Percentiles rank a stretch among this genome's conserved stretches.
phyloP scores from a whole-genome alignment of 1,140 invertebrate genomes.

The Drosophila mayri region DNA sequence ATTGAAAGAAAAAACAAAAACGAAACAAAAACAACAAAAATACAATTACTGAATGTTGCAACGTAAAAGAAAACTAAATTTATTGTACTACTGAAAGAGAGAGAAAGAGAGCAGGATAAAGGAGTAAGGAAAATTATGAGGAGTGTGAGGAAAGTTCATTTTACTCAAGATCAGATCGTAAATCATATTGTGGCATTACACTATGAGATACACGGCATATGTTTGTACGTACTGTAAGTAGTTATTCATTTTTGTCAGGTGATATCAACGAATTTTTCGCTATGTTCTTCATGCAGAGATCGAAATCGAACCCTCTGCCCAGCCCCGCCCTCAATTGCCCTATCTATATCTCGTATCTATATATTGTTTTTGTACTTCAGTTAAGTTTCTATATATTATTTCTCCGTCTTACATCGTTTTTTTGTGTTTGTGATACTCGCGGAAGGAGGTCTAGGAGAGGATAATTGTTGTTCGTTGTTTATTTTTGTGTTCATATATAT shows the following conservation, averaged over 20 bases:
- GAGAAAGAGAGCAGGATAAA: slow-evolving; percentile 20
- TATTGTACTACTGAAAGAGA: slow-evolving; percentile 39
- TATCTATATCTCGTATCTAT: slow-evolving; percentile 31
- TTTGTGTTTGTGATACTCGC: slow-evolving; percentile 72
- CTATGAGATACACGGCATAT: slow-evolving; percentile 45
- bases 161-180: slow-evolving; percentile 39
- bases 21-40: slow-evolving; percentile 39
- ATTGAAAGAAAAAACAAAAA: slow-evolving; percentile 76
- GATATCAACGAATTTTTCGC: slow-evolving; percentile 82
- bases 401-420: slow-evolving; percentile 35
- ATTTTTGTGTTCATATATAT: slow-evolving; percentile 59
- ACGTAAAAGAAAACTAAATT: slow-evolving; percentile 51
- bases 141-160: slow-evolving; percentile 38
- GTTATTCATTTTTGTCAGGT: slow-evolving; percentile 76
- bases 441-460: slow-evolving; percentile 1
- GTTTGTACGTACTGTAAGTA: slow-evolving; percentile 64
- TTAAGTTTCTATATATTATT: slow-evolving; percentile 42
- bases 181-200: slow-evolving; percentile 48
- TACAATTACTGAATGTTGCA: slow-evolving; percentile 73
- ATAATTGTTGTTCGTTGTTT: slow-evolving; percentile 70
- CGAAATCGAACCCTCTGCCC: slow-evolving; percentile 3
- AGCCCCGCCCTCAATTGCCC: slow-evolving; percentile 7
- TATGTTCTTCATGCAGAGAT: slow-evolving; percentile 46
- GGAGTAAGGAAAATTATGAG: slow-evolving; percentile 21
- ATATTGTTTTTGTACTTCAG: slow-evolving; percentile 28